Base-by-base conservation (phyloP, 2,888 invertebrate genomes). In the Pseudococcus longispinus region DNA sequence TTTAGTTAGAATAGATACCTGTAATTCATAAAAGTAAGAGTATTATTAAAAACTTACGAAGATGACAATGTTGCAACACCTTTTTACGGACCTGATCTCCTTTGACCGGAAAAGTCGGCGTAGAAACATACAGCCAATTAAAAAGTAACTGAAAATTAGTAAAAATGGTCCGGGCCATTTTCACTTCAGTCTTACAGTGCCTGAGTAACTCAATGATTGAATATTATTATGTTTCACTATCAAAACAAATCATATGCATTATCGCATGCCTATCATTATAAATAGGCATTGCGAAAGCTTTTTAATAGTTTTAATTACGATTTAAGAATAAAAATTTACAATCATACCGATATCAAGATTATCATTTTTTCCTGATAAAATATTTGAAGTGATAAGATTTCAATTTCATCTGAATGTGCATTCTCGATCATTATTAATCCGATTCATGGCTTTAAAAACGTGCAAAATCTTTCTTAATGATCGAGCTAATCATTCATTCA, bases 101-200 rank as follows among this genome's bases (percentile, higher is more conserved):
- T 42, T 44, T 23, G 18, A 83, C 70, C 9, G 87, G 87, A 74
- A 87, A 87, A 32, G 74, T 42, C 4, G 87, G 87, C 42, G 65
- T 20, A 13, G 84, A 84, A n/a, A 60, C 55, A 20, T 42, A 74
- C 29, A 87, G 18, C 87, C 87, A 87, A 37, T 83, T 83, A 26
- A 74, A 46, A 20, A 80, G 74, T 32, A 55, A 80, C 29, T 86
- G 86, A 23, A 86, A 32, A 37, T 32, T 86, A 4, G 23, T 86
- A 8, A 86, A 51, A 32, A 86, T 42, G 46, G 46, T 13, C 20
- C 77, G 86, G 42, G 74, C 86, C 86, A 86, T 86, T 42, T 80
- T 80, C 42, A 42, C 77, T 80, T 80, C 77, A 80, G 20, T 42
- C 37, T 42, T 20, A 42, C 77, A 80, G 29, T 18, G 42, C 77